A percentile compares a stretch with the other conserved stretches of the same genome.
Evolutionary conservation across 2,113 vertebrate species (phyloP).

Genomic region (Dermatemys mawii): DNA sequence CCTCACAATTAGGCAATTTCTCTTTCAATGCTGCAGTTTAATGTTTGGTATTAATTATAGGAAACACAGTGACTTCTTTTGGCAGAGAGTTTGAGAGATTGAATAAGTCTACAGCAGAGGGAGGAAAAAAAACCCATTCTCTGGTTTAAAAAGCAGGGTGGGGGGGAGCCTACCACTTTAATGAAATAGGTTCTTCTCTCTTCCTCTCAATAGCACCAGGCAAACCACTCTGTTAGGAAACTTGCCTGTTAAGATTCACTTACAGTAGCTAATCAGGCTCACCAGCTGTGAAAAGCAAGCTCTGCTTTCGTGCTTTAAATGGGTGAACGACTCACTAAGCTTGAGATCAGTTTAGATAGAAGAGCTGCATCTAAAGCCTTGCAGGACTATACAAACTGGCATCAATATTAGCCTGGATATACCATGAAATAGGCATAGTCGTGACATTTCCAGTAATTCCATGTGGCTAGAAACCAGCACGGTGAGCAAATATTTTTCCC

Average conservation of each 20-base stretch:
- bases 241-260: neutral
- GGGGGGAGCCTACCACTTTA: accelerated
- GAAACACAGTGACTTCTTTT: slow-evolving; percentile 59
- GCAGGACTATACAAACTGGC: neutral
- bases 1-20: slow-evolving; percentile 79
- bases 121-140: neutral
- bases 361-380: neutral
- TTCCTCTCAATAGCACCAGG: neutral
- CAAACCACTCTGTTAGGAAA: neutral
- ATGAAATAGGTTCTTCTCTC: neutral
- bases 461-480: neutral
- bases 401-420: neutral
- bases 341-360: too few species aligned
- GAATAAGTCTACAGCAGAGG: slow-evolving; percentile 29
- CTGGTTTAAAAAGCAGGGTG: neutral
- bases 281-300: neutral
- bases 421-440: neutral
- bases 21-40: slow-evolving; percentile 76
- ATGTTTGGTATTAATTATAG: slow-evolving; percentile 79
- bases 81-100: slow-evolving; percentile 52
- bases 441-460: neutral
- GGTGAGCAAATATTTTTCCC: neutral
- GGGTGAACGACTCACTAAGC: neutral
- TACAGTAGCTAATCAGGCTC: neutral
- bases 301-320: neutral